phyloP scores from a whole-genome alignment of 1,140 invertebrate genomes.

The Apis mellifera region Amel_HAv3.1 CM009931.2:2679501-2680000 shows the following conservation, averaged over 20 bases:
- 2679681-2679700: slow-evolving; percentile 9
- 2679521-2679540: slow-evolving; percentile 37
- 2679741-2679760: slow-evolving; percentile 23
- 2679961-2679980: slow-evolving; percentile 11
- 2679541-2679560: slow-evolving; percentile 37
- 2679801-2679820: slow-evolving; percentile 65
- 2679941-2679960: not conserved
- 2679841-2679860: slow-evolving; percentile 47
- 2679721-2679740: slow-evolving; percentile 9
- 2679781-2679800: slow-evolving; percentile 69
- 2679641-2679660: slow-evolving; percentile 76
- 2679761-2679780: slow-evolving; percentile 35
- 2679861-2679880: slow-evolving; percentile 21
- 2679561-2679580: slow-evolving; percentile 44
- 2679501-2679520: slow-evolving; percentile 43
- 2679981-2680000: not conserved
- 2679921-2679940: too few relatives aligned
- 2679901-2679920: too few relatives aligned
- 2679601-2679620: slow-evolving; percentile 65
- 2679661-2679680: slow-evolving; percentile 73
- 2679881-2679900: not conserved
- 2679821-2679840: slow-evolving; percentile 49
- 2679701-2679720: slow-evolving; percentile 8
- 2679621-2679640: slow-evolving; percentile 63
- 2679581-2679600: slow-evolving; percentile 79